Percentiles rank a stretch among this genome's conserved stretches.
Conservation (phyloP, 2,888 invertebrate species). For the Ecliptopera silaceata region DNA sequence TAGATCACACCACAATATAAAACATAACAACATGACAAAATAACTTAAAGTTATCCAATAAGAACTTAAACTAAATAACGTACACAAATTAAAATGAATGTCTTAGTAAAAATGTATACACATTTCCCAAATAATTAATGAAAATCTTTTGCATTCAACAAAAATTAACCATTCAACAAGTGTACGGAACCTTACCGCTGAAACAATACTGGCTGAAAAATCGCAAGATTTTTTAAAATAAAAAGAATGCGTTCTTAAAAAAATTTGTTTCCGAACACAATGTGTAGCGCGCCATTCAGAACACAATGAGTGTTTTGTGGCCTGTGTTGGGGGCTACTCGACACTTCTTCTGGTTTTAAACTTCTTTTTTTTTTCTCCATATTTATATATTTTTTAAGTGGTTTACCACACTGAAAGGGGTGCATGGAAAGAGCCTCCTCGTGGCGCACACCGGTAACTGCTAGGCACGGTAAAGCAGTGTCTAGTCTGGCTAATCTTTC, state of each 20-base stretch:
- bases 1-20: too few species aligned
- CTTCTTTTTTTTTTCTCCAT: too few species aligned
- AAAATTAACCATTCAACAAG: constrained; percentile 72
- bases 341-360: not conserved
- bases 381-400: too few species aligned
- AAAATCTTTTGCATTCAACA: constrained; percentile 11
- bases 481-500: too few species aligned
- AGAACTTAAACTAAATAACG: too few species aligned
- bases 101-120: not conserved
- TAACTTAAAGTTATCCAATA: too few species aligned
- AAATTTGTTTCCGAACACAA: constrained; percentile 73
- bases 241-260: constrained; percentile 74
- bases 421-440: too few species aligned
- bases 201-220: constrained; percentile 38
- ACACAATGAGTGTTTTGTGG: constrained; percentile 67
- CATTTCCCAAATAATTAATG: constrained; percentile 2
- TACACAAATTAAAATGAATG: too few species aligned
- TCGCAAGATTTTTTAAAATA: constrained; percentile 41
- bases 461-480: too few species aligned
- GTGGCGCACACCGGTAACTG: too few species aligned
- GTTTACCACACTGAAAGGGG: too few species aligned
- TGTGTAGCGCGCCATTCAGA: constrained; percentile 71
- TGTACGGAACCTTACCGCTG: constrained; percentile 50
- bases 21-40: too few species aligned
- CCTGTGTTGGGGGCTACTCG: constrained; percentile 28